Conservation (phyloP, 2,113 vertebrate species). For the Gavia stellata region DNA sequence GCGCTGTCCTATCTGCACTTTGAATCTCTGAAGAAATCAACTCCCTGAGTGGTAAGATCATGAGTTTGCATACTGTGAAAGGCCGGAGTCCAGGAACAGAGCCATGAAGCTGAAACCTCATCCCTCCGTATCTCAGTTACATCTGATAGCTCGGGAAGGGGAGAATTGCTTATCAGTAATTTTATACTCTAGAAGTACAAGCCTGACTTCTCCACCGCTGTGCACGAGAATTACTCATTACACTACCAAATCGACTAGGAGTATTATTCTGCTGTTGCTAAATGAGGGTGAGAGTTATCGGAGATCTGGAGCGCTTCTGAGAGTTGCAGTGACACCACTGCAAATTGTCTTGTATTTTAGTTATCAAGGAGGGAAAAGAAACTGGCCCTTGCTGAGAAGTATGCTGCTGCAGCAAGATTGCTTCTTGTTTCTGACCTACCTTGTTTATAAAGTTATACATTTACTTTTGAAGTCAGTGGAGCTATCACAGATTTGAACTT, state of each 20-base stretch:
- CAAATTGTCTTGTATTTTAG: neutral
- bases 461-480: conserved; percentile 32
- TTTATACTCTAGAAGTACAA: conserved; percentile 5
- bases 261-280: neutral
- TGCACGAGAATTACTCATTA: neutral
- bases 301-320: neutral
- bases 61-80: neutral
- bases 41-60: neutral
- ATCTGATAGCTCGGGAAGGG: conserved; percentile 5
- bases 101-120: conserved; percentile 10
- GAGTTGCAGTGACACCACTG: neutral
- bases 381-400: neutral
- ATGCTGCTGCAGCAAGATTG: conserved; percentile 4
- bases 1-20: neutral
- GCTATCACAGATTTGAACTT: neutral
- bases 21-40: conserved; percentile 12
- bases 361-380: neutral
- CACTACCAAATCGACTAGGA: neutral
- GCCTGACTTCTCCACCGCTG: neutral
- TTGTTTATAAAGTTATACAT: conserved; percentile 51
- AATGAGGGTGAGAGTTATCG: neutral
- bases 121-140: neutral
- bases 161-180: conserved; percentile 22
- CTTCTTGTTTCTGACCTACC: neutral
- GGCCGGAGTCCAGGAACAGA: neutral